These are phyloP conservation scores for Bos taurus DNA, from an alignment of 2,113 vertebrate genomes.

Conservation along the genomic window DNA sequence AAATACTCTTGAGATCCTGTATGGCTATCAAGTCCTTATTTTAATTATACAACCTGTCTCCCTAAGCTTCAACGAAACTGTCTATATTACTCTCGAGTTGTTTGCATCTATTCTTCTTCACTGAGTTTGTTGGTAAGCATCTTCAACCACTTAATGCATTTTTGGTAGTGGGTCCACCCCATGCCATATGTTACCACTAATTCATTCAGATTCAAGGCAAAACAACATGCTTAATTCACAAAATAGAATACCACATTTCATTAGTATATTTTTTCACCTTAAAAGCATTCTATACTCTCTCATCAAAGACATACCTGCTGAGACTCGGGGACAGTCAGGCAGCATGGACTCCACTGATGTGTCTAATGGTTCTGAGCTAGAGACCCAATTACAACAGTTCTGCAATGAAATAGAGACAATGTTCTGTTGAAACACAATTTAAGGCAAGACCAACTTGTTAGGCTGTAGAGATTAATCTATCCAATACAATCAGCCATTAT, in stretches of 20 bases:
- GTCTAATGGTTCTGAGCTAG: constrained; percentile 94
- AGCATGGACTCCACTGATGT: constrained; percentile 94
- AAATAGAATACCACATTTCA: not conserved
- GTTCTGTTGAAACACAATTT: constrained; percentile 35
- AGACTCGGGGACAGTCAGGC: constrained; percentile 94
- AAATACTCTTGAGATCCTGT: not conserved
- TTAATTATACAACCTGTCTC: not conserved
- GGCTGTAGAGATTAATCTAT: not conserved
- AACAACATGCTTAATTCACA: constrained; percentile 20
- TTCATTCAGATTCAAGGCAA: not conserved
- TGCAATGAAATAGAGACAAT: constrained; percentile 74
- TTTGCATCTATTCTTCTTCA: not conserved
- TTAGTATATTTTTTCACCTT: not conserved
- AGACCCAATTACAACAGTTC: constrained; percentile 98
- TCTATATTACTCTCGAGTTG: not conserved
- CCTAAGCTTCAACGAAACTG: not conserved
- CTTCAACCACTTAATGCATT: constrained; percentile 16
- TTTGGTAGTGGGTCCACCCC: not conserved
- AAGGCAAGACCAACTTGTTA: constrained; percentile 29
- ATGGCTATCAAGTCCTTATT: not conserved
- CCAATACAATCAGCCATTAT: not conserved
- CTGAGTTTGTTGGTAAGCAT: not conserved
- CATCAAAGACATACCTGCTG: constrained; percentile 88
- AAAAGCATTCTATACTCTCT: not conserved
- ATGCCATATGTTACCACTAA: not conserved